Percentiles rank a stretch among this genome's conserved stretches.
These are phyloP conservation scores for Pseudanteris insignis DNA, from an alignment of 2,888 invertebrate genomes.

Conservation along the genomic window DNA sequence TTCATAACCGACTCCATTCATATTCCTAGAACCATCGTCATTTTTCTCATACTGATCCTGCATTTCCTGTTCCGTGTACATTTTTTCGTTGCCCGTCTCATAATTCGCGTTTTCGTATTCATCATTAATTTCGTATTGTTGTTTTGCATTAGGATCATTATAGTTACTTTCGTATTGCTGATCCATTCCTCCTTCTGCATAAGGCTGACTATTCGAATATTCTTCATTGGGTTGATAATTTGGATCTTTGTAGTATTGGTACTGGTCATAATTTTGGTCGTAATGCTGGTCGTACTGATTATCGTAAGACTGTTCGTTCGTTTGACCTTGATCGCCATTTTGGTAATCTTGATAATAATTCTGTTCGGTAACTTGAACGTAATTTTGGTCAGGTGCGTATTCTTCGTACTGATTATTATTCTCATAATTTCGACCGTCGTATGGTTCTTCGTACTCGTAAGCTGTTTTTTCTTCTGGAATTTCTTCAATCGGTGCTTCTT, in stretches of 20 bases:
- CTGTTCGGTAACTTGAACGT: slow-evolving; percentile 8
- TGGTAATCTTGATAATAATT: slow-evolving; percentile 28
- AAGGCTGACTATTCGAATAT: slow-evolving; percentile 9
- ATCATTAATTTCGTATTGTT: slow-evolving; percentile 36
- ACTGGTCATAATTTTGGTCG: slow-evolving; percentile 34
- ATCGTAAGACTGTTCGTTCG: slow-evolving; percentile 2
- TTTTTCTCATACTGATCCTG: slow-evolving; percentile 24
- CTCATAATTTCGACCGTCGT: background rate
- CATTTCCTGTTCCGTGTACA: slow-evolving; percentile 15
- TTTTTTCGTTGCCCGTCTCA: slow-evolving; percentile 41
- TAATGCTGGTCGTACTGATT: slow-evolving; percentile 43
- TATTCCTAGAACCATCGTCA: background rate
- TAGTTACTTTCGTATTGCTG: slow-evolving; percentile 31
- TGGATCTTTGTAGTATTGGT: slow-evolving; percentile 39
- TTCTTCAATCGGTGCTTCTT: too few species aligned
- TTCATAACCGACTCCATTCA: slow-evolving; percentile 31
- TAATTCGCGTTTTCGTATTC: slow-evolving; percentile 41
- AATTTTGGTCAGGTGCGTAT: slow-evolving; percentile 9
- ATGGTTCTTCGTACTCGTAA: background rate
- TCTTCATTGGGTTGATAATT: slow-evolving; percentile 34
- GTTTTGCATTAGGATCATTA: slow-evolving; percentile 26
- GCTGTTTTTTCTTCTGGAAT: too few species aligned
- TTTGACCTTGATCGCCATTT: slow-evolving; percentile 19
- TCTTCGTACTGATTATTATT: slow-evolving; percentile 19
- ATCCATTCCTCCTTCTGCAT: slow-evolving; percentile 28